A percentile compares a stretch with the other conserved stretches of the same genome.
phyloP scores from a whole-genome alignment of 2,113 vertebrate genomes.

The Phocoena sinus region DNA sequence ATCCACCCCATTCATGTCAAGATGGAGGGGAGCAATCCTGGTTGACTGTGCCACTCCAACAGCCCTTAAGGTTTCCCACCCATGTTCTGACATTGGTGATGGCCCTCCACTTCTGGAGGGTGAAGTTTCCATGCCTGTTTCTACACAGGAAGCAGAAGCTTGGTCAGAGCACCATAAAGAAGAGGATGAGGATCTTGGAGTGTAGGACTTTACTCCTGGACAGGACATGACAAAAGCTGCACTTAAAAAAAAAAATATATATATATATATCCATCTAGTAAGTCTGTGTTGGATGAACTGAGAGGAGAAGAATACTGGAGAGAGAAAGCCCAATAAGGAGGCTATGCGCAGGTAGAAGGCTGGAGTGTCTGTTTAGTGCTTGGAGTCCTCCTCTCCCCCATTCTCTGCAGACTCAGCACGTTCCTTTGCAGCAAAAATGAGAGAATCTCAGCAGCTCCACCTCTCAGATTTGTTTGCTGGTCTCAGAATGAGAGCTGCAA shows the following conservation, averaged over 20 bases:
- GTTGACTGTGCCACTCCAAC: not conserved
- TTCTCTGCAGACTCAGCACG: not conserved
- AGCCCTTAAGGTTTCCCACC: not conserved
- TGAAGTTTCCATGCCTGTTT: not conserved
- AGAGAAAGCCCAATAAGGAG: not conserved
- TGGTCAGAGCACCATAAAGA: not conserved
- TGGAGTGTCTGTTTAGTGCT: not conserved
- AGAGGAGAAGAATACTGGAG: not conserved
- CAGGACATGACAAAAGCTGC: not conserved
- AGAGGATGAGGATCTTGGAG: not conserved
- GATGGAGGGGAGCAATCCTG: not conserved
- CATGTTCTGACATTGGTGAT: not conserved
- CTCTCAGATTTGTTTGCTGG: not conserved
- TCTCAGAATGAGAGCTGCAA: not conserved
- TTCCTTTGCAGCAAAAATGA: not conserved
- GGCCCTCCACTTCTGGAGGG: not conserved
- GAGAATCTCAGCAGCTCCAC: not conserved
- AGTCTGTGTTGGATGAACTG: not conserved
- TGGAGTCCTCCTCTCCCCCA: not conserved
- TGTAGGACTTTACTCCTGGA: not conserved
- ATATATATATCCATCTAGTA: not conserved
- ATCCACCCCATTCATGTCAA: not conserved
- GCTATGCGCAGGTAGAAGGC: accelerated
- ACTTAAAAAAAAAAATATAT: not conserved
- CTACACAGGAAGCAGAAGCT: not conserved